Conservation (phyloP, 2,113 vertebrate genomes). For the Pimephales promelas region DNA sequence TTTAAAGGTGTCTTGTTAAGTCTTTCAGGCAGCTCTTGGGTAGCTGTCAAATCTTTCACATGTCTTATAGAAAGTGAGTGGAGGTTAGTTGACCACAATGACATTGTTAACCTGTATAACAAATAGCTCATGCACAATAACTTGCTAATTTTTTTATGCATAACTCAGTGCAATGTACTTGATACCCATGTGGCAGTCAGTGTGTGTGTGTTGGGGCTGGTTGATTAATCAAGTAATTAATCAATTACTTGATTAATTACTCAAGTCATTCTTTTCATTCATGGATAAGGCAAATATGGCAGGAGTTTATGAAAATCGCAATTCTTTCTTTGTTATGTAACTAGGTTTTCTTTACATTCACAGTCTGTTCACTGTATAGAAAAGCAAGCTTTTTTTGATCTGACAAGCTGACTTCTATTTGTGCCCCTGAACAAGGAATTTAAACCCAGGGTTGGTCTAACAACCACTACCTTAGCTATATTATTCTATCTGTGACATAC, state of each 20-base stretch:
- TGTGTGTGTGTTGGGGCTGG: neutral
- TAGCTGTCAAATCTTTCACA: conserved; percentile 10
- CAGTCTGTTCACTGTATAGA: neutral
- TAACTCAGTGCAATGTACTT: neutral
- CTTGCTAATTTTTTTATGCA: neutral
- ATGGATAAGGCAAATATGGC: neutral
- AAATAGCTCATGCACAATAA: neutral
- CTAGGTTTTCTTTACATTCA: neutral
- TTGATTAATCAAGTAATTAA: too few species aligned
- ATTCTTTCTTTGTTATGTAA: neutral
- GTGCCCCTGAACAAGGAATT: neutral
- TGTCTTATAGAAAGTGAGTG: neutral
- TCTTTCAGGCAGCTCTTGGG: conserved; percentile 10
- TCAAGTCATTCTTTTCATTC: neutral
- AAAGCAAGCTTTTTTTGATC: neutral
- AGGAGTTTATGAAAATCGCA: neutral
- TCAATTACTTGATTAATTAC: neutral
- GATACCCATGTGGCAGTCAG: too few species aligned
- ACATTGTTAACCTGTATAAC: conserved; percentile 16
- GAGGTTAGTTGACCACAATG: conserved; percentile 4
- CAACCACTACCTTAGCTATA: neutral
- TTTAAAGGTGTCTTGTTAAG: conserved; percentile 37
- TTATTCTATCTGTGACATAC: neutral
- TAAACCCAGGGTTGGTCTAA: neutral
- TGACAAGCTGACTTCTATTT: neutral